These are phyloP conservation scores for Orycteropus afer DNA, from an alignment of 2,113 vertebrate species.

Conservation along the genomic window DNA sequence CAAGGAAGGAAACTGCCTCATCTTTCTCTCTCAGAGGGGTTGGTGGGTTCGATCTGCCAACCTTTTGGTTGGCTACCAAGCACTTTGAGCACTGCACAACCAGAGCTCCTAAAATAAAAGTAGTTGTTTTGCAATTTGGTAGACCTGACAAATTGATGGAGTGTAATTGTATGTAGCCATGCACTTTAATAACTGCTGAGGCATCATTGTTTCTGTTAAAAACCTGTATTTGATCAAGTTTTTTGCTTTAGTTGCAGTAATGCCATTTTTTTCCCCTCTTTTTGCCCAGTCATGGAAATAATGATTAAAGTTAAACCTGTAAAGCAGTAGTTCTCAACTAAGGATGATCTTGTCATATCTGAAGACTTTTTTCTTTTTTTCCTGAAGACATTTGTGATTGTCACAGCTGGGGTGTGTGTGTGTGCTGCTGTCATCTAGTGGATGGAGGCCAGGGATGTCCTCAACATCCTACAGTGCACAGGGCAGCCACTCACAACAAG, in stretches of 20 bases:
- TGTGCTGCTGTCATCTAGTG: neutral
- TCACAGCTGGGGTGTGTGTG: rapidly evolving
- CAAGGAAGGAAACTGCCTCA: no score
- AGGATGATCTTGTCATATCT: neutral
- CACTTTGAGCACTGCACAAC: no score
- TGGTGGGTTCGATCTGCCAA: no score
- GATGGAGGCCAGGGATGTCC: neutral
- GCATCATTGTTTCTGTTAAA: neutral
- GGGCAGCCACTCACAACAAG: neutral
- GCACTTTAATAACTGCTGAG: neutral
- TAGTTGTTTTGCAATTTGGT: conserved; percentile 4
- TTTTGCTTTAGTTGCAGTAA: neutral
- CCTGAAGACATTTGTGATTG: neutral
- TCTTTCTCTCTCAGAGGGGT: no score
- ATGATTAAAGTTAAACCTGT: neutral
- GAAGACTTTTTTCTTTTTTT: no score
- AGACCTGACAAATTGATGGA: neutral
- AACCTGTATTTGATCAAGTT: neutral
- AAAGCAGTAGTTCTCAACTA: neutral
- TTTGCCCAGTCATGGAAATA: conserved; percentile 7
- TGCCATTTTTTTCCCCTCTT: neutral
- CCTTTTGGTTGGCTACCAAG: no score
- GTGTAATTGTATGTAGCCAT: neutral
- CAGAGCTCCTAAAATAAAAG: neutral
- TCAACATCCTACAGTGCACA: neutral